Evolutionary conservation across 2,113 vertebrate species (phyloP).

Genomic region (Rhynchomys soricoides): DNA sequence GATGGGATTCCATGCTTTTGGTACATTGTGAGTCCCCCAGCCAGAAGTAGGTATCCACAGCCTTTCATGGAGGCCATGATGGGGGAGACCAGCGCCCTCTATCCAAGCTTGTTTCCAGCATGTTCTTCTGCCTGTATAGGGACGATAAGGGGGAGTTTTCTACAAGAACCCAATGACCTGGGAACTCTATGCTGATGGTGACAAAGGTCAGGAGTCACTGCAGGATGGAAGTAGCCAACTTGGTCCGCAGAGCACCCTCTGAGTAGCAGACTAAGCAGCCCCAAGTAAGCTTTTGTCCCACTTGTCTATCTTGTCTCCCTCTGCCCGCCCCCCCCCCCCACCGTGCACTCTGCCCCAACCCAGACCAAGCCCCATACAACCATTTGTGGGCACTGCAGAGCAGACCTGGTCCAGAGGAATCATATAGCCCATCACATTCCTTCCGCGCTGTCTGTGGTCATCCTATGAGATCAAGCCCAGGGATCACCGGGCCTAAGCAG

Average conservation of each 20-base stretch:
- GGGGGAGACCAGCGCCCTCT: no score
- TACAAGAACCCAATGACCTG: fast-evolving
- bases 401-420: not conserved
- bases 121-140: not conserved
- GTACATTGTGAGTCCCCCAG: not conserved
- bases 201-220: no score
- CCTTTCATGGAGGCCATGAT: fast-evolving
- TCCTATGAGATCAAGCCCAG: not conserved
- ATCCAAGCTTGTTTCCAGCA: not conserved
- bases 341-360: fast-evolving
- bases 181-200: not conserved
- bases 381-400: not conserved
- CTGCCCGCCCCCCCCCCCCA: no score
- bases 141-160: fast-evolving
- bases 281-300: not conserved
- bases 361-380: not conserved
- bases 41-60: not conserved
- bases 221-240: fast-evolving
- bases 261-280: no score
- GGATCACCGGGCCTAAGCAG: not conserved
- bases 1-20: not conserved
- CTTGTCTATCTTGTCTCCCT: not conserved
- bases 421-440: not conserved
- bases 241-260: not conserved
- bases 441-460: not conserved